These are phyloP conservation scores for Pungitius pungitius DNA, from an alignment of 2,113 vertebrate genomes.

Conservation along the genomic window DNA sequence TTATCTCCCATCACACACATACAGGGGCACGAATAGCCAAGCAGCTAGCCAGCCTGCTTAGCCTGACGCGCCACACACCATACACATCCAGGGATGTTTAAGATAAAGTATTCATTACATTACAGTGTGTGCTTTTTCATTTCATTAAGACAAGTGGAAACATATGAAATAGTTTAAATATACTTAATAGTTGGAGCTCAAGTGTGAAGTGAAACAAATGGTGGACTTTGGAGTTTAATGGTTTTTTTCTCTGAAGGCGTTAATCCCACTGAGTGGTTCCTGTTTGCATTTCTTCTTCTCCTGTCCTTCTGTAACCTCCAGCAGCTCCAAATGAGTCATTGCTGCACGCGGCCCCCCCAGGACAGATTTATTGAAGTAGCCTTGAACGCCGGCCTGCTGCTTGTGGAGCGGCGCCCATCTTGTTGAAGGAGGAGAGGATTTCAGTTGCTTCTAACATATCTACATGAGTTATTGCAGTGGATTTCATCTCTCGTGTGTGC, in stretches of 20 bases:
- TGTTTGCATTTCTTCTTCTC: too few species aligned
- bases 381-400: conserved; percentile 79
- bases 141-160: too few species aligned
- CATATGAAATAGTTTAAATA: not conserved
- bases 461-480: conserved; percentile 41
- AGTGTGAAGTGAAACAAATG: too few species aligned
- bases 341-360: conserved; percentile 13
- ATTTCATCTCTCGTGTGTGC: conserved; percentile 15
- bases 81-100: too few species aligned
- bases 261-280: too few species aligned
- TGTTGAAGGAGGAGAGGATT: conserved; percentile 48
- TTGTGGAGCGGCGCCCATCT: conserved; percentile 60
- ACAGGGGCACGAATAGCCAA: too few species aligned
- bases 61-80: too few species aligned
- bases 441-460: conserved; percentile 35
- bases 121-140: too few species aligned
- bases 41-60: too few species aligned
- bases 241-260: too few species aligned
- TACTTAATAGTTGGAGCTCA: not conserved
- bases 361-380: conserved; percentile 84
- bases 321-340: conserved; percentile 69
- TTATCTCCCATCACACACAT: conserved; percentile 61
- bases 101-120: too few species aligned
- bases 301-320: conserved; percentile 61
- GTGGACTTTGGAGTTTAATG: too few species aligned